Percentiles rank a stretch among this genome's conserved stretches.
Conservation (phyloP, 2,797 vertebrate species). For the Protonibea diacanthus region DNA sequence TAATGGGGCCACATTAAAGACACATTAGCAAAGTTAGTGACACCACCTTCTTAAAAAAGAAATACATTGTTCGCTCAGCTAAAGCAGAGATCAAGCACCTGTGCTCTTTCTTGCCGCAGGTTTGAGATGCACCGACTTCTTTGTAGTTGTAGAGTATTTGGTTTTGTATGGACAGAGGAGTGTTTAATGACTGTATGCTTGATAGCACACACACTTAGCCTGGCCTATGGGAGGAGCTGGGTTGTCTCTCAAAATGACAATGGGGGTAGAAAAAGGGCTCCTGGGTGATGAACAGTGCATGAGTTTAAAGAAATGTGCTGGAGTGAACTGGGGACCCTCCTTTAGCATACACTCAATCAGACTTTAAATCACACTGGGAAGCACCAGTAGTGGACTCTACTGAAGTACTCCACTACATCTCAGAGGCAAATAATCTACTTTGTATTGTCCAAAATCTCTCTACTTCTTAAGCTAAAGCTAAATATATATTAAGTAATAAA, state of each 20-base stretch:
- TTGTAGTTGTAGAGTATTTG: constrained; percentile 32
- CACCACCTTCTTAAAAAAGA: constrained; percentile 45
- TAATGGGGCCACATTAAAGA: constrained; percentile 62
- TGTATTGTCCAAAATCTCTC: too few relatives aligned
- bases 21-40: constrained; percentile 66
- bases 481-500: neutral
- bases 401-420: too few relatives aligned
- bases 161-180: constrained; percentile 45
- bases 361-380: constrained; percentile 59
- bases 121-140: constrained; percentile 26
- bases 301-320: constrained; percentile 20
- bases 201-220: constrained; percentile 42
- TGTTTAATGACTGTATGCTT: constrained; percentile 57
- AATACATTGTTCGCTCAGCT: constrained; percentile 37
- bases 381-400: constrained; percentile 23
- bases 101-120: constrained; percentile 17
- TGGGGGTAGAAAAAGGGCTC: constrained; percentile 12
- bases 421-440: too few relatives aligned
- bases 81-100: constrained; percentile 40
- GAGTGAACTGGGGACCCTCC: constrained; percentile 6
- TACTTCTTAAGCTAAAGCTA: too few relatives aligned
- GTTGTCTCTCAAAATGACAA: constrained; percentile 43
- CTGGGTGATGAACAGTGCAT: constrained; percentile 21
- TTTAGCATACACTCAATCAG: constrained; percentile 35
- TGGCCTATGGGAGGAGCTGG: constrained; percentile 40